Base-by-base conservation (phyloP, 2,113 vertebrate genomes). In the Cottus gobio region DNA sequence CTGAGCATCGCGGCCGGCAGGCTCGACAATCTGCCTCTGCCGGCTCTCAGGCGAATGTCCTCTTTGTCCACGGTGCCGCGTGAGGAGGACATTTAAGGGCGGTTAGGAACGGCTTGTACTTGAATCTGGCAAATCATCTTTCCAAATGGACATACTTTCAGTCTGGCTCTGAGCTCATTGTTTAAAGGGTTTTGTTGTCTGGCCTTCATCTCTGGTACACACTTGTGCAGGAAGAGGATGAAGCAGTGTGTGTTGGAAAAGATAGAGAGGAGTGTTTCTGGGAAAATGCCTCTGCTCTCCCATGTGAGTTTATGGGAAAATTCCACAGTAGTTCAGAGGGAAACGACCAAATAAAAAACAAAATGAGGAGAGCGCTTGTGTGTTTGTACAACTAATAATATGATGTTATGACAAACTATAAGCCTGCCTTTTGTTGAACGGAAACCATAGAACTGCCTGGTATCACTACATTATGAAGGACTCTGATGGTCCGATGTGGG, bases 201-300 rank as follows among this genome's bases (percentile, higher is more conserved):
- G 80, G 83, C 75, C 68, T 71, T 73, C 74, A 48, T 83, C 71
- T 76, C 24, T 71, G 66, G 1, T 39, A 7, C 20, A 26, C 65
- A 28, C 42, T 65, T 1, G 18, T 54, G 70, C 81, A 88, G 82
- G 83, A 91, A 66, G 66, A 78, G 71, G 83, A 85, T 71, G 42
- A 67, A 57, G 56, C 34, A 4, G 73, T 34, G 65, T 82, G 76
- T 71, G 70, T 79, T 66, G 72, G 31, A 78, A 30, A 24, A 81
- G 81, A 87, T 67, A 79, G 54, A 31, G 42, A 54, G 30, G 28
- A 1, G 26, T 1, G 64, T 71, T 85, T 87, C 82, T 87, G 87
- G 89, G 88, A 86, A 92, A 87, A 80, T 56, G 52, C 62, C 75
- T 64, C 70, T 11, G 20, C 37, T 56, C 68, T 85, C 88, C 82